phyloP scores from a whole-genome alignment of 2,113 vertebrate species.

The Astur gentilis region DNA sequence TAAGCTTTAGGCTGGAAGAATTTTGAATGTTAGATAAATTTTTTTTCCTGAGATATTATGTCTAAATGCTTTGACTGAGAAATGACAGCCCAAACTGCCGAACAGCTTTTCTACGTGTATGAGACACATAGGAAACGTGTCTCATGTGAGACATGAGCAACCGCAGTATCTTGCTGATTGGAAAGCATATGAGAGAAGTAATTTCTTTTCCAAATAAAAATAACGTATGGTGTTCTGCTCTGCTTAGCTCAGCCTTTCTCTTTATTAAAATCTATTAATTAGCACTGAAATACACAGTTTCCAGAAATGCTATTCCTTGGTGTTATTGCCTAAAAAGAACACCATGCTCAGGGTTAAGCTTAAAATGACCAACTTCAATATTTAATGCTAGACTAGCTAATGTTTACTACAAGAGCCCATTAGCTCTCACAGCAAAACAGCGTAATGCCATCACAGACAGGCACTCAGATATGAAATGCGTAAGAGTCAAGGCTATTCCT shows the following conservation, averaged over 20 bases:
- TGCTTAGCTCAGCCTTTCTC: background rate
- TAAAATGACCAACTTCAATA: background rate
- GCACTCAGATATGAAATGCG: background rate
- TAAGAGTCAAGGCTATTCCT: background rate
- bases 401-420: background rate
- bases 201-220: background rate
- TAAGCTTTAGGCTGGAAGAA: background rate
- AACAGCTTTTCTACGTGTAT: background rate
- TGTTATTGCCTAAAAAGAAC: background rate
- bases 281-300: background rate
- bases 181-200: background rate
- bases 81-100: background rate
- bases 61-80: background rate
- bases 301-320: background rate
- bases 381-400: background rate
- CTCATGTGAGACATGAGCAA: background rate
- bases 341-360: background rate
- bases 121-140: fast-evolving
- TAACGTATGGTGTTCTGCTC: background rate
- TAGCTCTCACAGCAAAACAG: background rate
- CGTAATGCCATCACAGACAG: background rate
- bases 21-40: background rate
- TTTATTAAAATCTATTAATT: background rate
- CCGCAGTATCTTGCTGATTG: background rate
- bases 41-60: background rate